Base-by-base conservation (phyloP, 2,888 invertebrate species). In the Campoletis raptor region DNA sequence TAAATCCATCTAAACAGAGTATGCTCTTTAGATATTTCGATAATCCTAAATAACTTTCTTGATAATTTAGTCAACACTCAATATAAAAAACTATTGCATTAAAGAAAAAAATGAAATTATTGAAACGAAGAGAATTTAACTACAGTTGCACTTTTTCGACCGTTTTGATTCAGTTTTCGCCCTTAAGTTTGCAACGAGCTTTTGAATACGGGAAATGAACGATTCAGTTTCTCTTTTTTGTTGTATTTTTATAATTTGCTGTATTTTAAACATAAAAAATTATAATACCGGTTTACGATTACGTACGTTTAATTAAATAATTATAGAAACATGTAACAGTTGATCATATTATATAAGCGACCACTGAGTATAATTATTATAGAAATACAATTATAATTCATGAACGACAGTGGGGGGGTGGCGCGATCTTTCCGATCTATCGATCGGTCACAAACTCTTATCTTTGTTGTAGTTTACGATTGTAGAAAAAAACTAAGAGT, bases 261-360 rank as follows among this genome's bases (percentile, higher is more conserved):
- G 61, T 81, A 85, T 81, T 85, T 15, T 48, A 21, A 74, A 81
- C 37, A 85, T 74, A 79, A 74, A 79, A 81, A 77, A 74, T 77
- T 37, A 66, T 61, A 40, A 37, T 57, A 78, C 54, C 40, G 36
- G 5, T 77, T 83, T 69, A 86, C 80, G 69, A 81, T 64, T 81
- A 86, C 83, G 80, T 81, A 86, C 83, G 86, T 54, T 83, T 70
- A 77, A 12, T 86, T 81, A 78, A 86, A 86, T 77, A 83, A 70
- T 78, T 80, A 73, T 83, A 42, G 45, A 66, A 66, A 80, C 80
- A 83, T 57, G 52, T 77, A 67, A 70, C 42, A 54, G 54, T 69
- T 30, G 61, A 78, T 64, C 48, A 48, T 77, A 48, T 45, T 64
- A 30, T 18, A 37, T 67, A 45, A 61, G n/a, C 45, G 37, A 81